Evolutionary conservation across 2,888 invertebrate species (phyloP), one percentile per base, ranked within the genome.

Genomic region (Odontomyia ornata): DNA sequence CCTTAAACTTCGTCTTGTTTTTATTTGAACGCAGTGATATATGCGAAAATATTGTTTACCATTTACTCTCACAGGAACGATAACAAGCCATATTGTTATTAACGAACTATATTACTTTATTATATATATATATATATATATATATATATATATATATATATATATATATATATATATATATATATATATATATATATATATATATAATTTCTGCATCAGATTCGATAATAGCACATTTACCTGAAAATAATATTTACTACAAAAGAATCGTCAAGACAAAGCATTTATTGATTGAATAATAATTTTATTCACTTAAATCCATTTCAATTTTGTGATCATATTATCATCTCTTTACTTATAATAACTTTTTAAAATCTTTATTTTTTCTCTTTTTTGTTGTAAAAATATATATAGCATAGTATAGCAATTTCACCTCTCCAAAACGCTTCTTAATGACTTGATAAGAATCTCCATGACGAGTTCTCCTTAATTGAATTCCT

Each of bases 401-500:
- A 73, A 73, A 69, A 69, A 69, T 69, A 69, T 69, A 64, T 64
- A 69, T 47, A 47, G 46, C 46, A 25, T 46, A 13, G 27, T 46
- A 46, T 69, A 69, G 47, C 46, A 25, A 23, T 47, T 46, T 46
- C 69, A 69, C 69, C 69, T 47, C 7, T 69, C 47, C 69, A 47
- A 30, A n/a, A 69, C 15, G 47, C 46, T 47, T 69, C 46, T 47
- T 25, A 69, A 69, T 69, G 47, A 69, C 69, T 69, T 52, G 52
- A 52, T 13, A 52, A 52, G 52, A 52, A 52, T 52, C 52, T 9
- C 9, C 36, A 36, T 36, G 36, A 36, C 36, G 36, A 36, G 36
- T 36, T 9, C 36, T 36, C 52, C 52, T 13, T 52, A 18, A 18
- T 52, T 52, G 52, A 52, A 4, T 18, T 52, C 18, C 52, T 52